Base-by-base conservation (phyloP, 2,888 invertebrate genomes). In the Nipponacmea schrenckii region DNA sequence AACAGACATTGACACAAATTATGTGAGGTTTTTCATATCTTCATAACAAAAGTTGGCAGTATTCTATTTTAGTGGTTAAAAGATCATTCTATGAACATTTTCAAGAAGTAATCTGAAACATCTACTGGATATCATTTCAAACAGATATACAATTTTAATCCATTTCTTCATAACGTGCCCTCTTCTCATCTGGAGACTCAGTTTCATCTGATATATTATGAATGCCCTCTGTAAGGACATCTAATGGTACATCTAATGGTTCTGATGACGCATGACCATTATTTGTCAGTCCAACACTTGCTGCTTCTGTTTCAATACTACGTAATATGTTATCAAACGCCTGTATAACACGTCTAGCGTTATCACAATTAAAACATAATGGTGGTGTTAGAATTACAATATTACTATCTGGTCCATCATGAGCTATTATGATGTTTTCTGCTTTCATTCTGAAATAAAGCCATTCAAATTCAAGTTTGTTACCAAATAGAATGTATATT, bases 331-430 rank as follows among this genome's bases (percentile, higher is more conserved):
- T 68, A 73, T 83, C 82, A 46, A 85, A 76, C 5, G 80, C 79
- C 67, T 84, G 81, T 8, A 85, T 77, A 3, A 85, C 80, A 5
- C 76, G 80, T 14, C 81, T 68, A 8, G 85, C 85, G 71, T 86
- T 85, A 67, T 85, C 85, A 73, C 79, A 79, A 7, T 84, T 85
- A 72, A 86, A 85, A 76, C 85, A 86, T 81, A 86, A 78, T 0
- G 86, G 85, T 17, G 86, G 86, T 7, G 75, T 74, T 62, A 86
- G 69, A 24, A 76, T 71, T 64, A 86, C 77, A 14, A 85, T 80
- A 74, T 86, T 86, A 72, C 82, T 84, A 48, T 85, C 84, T 64
- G 81, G 80, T 17, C 86, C 86, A 15, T 83, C 84, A 75, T 83
- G 81, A 15, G 80, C 78, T 12, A 83, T 76, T 63, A 86, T 79